Conservation (phyloP, 2,797 vertebrate genomes). For the Amazonetta brasiliensis region DNA sequence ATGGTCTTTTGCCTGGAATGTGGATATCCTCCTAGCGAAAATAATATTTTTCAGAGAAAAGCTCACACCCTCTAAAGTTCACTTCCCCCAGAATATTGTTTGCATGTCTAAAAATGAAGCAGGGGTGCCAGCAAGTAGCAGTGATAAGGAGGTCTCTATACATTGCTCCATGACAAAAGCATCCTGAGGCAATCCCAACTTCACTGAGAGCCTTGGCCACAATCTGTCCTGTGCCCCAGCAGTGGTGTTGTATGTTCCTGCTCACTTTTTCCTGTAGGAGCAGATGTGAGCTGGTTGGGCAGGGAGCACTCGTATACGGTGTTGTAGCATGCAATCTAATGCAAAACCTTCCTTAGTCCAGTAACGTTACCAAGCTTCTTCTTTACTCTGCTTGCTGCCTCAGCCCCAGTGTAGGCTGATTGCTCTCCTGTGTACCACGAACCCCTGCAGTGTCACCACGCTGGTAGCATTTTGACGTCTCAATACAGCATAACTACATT, state of each 20-base stretch:
- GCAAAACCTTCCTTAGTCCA: background rate
- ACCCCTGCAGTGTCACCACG: background rate
- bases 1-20: background rate
- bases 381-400: background rate
- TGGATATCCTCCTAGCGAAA: background rate
- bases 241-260: fast-evolving
- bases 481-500: background rate
- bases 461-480: constrained; percentile 15
- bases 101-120: background rate
- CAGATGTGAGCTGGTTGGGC: background rate
- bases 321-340: background rate
- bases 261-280: background rate
- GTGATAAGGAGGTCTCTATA: fast-evolving
- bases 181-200: background rate
- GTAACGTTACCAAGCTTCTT: background rate
- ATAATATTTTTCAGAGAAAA: background rate
- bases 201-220: background rate
- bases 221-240: background rate
- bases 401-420: background rate
- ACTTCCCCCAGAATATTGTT: background rate
- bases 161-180: background rate
- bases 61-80: background rate
- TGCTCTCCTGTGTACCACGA: background rate
- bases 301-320: background rate
- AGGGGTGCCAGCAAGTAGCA: background rate